These are phyloP conservation scores for Sinocyclocheilus rhinocerous DNA, from an alignment of 2,113 vertebrate genomes.

Conservation along the genomic window DNA sequence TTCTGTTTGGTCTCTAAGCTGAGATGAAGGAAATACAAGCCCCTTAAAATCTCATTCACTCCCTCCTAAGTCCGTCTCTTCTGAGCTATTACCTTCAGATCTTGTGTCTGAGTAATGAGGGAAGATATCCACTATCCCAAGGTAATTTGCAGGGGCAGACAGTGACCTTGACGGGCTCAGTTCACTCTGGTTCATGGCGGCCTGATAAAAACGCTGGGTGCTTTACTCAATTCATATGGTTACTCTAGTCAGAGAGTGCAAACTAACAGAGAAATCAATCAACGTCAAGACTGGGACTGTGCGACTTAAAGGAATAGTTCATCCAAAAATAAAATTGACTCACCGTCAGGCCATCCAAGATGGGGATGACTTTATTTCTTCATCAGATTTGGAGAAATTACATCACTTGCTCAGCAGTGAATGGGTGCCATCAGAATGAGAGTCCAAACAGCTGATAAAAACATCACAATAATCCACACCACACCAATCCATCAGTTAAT, in stretches of 20 bases:
- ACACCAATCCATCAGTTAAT: not conserved
- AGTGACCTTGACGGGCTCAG: conserved; percentile 17
- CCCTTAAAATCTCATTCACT: conserved; percentile 30
- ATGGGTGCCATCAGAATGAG: not conserved
- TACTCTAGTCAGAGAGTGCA: not conserved
- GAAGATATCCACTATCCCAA: conserved; percentile 16
- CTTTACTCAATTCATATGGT: not conserved
- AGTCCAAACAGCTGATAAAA: not conserved
- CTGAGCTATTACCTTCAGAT: conserved; percentile 33
- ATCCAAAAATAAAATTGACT: not conserved
- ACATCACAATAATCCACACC: not conserved
- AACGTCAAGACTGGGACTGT: not conserved
- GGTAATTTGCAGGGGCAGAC: conserved; percentile 9
- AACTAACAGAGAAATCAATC: conserved; percentile 12
- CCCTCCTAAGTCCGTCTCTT: conserved; percentile 6
- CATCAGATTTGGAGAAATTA: not conserved
- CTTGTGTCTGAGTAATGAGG: conserved; percentile 33
- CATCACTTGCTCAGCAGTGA: not conserved
- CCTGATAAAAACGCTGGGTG: not conserved
- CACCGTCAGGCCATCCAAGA: not conserved
- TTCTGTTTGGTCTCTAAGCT: conserved; percentile 40
- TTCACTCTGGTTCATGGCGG: not conserved
- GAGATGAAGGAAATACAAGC: conserved; percentile 52
- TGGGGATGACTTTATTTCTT: not conserved
- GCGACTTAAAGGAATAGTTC: not conserved